Evolutionary conservation across 2,888 invertebrate species (phyloP).

Genomic region (Limnephilus marmoratus): DNA sequence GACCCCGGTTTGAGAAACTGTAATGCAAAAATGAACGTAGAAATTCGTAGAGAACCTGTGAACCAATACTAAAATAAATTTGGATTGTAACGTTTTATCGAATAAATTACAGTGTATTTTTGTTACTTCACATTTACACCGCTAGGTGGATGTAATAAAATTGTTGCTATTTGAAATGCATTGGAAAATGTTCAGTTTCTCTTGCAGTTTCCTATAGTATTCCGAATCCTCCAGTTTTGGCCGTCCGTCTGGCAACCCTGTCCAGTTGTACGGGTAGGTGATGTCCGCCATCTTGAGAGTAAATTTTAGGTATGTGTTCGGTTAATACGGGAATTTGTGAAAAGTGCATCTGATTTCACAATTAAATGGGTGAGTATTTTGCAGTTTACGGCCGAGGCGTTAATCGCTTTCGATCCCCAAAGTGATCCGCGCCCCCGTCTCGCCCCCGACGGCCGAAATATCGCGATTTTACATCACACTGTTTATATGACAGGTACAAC

Average conservation of each 20-base stretch:
- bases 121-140: background rate
- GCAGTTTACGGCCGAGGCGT: constrained; percentile 68
- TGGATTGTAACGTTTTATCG: background rate
- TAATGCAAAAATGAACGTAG: background rate
- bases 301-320: constrained; percentile 79
- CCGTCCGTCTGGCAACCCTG: constrained; percentile 74
- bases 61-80: background rate
- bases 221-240: constrained; percentile 13
- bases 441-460: constrained; percentile 71
- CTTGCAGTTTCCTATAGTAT: background rate
- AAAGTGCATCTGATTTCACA: constrained; percentile 74
- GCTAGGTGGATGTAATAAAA: background rate
- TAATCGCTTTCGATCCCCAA: constrained; percentile 16
- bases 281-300: constrained; percentile 82
- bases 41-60: background rate
- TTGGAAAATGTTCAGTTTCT: background rate
- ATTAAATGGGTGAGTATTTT: constrained; percentile 71
- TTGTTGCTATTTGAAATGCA: background rate
- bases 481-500: constrained; percentile 77
- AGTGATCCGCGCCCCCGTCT: constrained; percentile 37
- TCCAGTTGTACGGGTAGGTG: constrained; percentile 78
- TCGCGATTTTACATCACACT: constrained; percentile 72
- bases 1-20: background rate
- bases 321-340: constrained; percentile 76
- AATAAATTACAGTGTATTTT: background rate